Conservation (phyloP, 2,113 vertebrate species). For the Nothoprocta perdicaria region DNA sequence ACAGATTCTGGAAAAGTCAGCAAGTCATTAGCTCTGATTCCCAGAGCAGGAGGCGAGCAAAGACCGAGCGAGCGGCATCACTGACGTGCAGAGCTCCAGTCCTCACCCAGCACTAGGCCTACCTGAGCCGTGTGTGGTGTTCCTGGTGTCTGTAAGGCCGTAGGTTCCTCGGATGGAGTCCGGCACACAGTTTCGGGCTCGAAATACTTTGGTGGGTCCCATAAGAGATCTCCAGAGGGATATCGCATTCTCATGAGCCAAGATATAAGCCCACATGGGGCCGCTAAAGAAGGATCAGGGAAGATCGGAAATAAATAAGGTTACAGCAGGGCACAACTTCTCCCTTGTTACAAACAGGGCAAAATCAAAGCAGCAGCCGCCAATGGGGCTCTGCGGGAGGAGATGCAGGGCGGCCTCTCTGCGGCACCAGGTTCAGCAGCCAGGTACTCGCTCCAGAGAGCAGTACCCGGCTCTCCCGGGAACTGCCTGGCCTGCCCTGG, state of each 20-base stretch:
- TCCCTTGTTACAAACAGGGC: too few species aligned
- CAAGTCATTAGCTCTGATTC: fast-evolving
- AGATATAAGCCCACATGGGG: conserved; percentile 92
- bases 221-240: conserved; percentile 89
- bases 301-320: neutral
- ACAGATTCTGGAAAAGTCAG: neutral
- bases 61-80: neutral
- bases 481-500: too few species aligned
- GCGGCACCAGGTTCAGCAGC: neutral
- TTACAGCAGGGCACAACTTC: neutral
- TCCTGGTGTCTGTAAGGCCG: conserved; percentile 95
- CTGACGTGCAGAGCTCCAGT: neutral
- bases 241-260: conserved; percentile 89
- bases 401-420: fast-evolving
- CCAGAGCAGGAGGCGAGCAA: neutral
- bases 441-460: fast-evolving
- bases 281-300: conserved; percentile 76
- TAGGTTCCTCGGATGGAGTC: conserved; percentile 86
- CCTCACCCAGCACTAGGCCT: neutral
- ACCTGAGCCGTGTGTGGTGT: conserved; percentile 96
- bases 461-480: too few species aligned
- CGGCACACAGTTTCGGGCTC: conserved; percentile 83
- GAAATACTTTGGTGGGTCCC: conserved; percentile 95
- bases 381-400: neutral
- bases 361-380: neutral